Evolutionary conservation across 2,113 vertebrate species (phyloP).

Genomic region (Pterocles burchelli): DNA sequence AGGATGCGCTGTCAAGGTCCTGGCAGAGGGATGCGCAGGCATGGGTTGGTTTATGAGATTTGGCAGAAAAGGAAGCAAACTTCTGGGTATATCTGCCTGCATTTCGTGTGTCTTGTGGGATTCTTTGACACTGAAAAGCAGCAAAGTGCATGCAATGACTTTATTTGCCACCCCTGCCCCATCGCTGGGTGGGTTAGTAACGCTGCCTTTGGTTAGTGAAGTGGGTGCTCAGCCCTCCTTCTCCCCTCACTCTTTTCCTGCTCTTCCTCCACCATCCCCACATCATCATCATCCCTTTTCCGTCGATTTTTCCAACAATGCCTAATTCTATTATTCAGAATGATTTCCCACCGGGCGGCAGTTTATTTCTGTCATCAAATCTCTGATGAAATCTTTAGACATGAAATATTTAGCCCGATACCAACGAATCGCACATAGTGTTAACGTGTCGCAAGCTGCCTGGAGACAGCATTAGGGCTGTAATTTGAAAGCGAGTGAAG

Average conservation of each 20-base stretch:
- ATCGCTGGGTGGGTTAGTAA: background rate
- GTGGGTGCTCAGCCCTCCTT: background rate
- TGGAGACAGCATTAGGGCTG: slow-evolving; percentile 81
- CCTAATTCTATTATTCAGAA: slow-evolving; percentile 84
- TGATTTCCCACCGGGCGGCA: slow-evolving; percentile 87
- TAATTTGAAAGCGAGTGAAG: slow-evolving; percentile 93
- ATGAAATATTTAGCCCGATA: slow-evolving; percentile 84
- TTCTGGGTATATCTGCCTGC: fast-evolving
- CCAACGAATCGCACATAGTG: slow-evolving; percentile 83
- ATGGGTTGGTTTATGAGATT: background rate
- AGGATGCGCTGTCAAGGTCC: no score
- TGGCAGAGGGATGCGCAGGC: background rate
- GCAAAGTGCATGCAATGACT: background rate
- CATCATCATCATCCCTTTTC: background rate
- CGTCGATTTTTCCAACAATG: slow-evolving; percentile 76
- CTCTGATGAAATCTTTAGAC: slow-evolving; percentile 90
- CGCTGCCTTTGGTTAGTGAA: background rate
- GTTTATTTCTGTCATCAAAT: slow-evolving; percentile 90
- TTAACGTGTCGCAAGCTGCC: slow-evolving; percentile 89
- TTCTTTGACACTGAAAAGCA: background rate
- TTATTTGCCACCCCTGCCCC: background rate
- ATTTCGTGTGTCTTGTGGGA: fast-evolving
- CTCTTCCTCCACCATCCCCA: background rate
- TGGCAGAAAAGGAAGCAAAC: background rate
- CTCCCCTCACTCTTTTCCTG: background rate